Evolutionary conservation across 2,888 invertebrate genomes (phyloP).

Genomic region (Anagyrus pseudococci): DNA sequence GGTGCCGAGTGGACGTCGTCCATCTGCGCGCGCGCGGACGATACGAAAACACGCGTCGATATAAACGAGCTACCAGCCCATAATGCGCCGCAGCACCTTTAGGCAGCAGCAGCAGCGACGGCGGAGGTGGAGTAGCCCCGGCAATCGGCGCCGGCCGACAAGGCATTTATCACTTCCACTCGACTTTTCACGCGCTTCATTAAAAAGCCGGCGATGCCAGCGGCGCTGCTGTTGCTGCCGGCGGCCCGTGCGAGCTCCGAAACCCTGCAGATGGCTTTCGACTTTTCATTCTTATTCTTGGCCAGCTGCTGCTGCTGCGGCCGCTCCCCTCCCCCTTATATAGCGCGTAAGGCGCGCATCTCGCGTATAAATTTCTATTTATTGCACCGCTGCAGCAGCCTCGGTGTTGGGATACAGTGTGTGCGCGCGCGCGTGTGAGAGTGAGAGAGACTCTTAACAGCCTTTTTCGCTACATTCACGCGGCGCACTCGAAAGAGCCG

Average conservation of each 20-base stretch:
- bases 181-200: conserved; percentile 40
- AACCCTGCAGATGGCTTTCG: conserved; percentile 41
- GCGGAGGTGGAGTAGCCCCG: not conserved
- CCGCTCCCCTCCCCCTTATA: conserved; percentile 32
- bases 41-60: too few species aligned
- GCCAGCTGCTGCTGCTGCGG: conserved; percentile 36
- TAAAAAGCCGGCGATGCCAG: conserved; percentile 40
- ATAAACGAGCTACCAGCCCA: too few species aligned
- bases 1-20: too few species aligned
- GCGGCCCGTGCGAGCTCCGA: conserved; percentile 38
- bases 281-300: conserved; percentile 46
- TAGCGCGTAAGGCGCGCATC: conserved; percentile 32
- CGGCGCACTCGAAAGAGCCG: conserved; percentile 26
- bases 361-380: conserved; percentile 45
- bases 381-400: conserved; percentile 25
- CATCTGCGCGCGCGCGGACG: too few species aligned
- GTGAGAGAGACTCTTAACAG: too few species aligned
- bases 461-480: too few species aligned
- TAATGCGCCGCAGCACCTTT: too few species aligned
- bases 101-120: too few species aligned
- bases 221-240: conserved; percentile 24
- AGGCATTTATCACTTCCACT: conserved; percentile 41
- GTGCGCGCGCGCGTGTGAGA: conserved; percentile 30
- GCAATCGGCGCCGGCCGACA: conserved; percentile 3
- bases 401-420: not conserved